phyloP scores from a whole-genome alignment of 2,113 vertebrate genomes.

The Merops nubicus region DNA sequence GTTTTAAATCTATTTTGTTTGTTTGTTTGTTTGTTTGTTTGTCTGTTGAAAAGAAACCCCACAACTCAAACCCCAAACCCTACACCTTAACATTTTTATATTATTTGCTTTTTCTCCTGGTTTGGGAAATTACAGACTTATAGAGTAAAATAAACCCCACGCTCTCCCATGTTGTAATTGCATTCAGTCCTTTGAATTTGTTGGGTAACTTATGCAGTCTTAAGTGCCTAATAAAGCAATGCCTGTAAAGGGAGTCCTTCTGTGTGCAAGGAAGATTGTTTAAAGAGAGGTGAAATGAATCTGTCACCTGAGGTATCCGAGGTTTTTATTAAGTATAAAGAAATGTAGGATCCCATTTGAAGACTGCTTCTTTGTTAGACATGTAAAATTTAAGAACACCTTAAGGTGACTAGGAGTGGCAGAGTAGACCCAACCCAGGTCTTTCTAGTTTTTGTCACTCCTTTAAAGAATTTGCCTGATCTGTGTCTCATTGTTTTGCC shows the following conservation, averaged over 20 bases:
- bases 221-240: neutral
- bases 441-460: neutral
- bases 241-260: neutral
- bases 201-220: neutral
- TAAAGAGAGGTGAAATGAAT: neutral
- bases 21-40: no score
- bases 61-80: rapidly evolving
- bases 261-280: neutral
- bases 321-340: neutral
- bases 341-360: neutral
- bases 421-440: neutral
- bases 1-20: neutral
- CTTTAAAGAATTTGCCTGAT: neutral
- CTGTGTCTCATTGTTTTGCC: neutral
- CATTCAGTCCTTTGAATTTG: neutral
- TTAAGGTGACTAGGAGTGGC: neutral
- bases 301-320: neutral
- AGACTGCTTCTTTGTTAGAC: neutral
- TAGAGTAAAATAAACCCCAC: neutral
- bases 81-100: neutral
- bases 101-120: neutral
- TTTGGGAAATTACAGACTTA: neutral
- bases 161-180: neutral
- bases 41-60: rapidly evolving
- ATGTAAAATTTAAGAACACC: neutral